phyloP scores from a whole-genome alignment of 2,888 invertebrate species.

The Arctia plantaginis region DNA sequence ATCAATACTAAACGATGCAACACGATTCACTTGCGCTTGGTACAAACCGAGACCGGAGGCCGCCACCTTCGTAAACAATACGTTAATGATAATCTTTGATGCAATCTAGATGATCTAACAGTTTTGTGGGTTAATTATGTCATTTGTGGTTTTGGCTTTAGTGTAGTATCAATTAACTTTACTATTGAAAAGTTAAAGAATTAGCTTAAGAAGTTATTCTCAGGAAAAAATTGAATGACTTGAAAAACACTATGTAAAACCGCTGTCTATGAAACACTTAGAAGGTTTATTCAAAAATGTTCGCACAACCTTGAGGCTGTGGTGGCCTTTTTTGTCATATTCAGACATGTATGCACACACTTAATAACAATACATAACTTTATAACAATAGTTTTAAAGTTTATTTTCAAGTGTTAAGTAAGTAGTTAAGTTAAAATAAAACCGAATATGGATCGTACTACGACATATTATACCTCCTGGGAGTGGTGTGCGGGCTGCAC shows the following conservation, averaged over 20 bases:
- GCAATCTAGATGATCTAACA: background rate
- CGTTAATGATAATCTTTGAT: background rate
- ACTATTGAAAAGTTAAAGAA: background rate
- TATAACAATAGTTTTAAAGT: too few species aligned
- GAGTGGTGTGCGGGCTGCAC: slow-evolving; percentile 89
- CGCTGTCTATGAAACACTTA: too few species aligned
- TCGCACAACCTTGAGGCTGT: too few species aligned
- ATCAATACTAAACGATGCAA: slow-evolving; percentile 95
- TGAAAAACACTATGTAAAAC: too few species aligned
- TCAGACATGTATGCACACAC: too few species aligned
- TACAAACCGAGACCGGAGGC: slow-evolving; percentile 94
- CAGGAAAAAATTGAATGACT: background rate
- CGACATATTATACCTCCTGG: slow-evolving; percentile 84
- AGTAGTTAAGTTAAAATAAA: too few species aligned
- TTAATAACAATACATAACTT: too few species aligned
- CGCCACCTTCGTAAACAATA: slow-evolving; percentile 79
- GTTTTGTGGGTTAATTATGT: slow-evolving; percentile 3
- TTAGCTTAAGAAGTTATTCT: background rate
- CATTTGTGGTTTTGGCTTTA: slow-evolving; percentile 3
- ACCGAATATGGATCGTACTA: background rate
- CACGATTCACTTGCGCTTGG: slow-evolving; percentile 93
- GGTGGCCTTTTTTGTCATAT: too few species aligned
- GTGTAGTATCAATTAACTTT: background rate
- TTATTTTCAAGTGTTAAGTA: background rate
- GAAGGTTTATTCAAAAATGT: too few species aligned